A percentile compares a stretch with the other conserved stretches of the same genome.
phyloP scores from a whole-genome alignment of 2,113 vertebrate species.

The Microtus ochrogaster region DNA sequence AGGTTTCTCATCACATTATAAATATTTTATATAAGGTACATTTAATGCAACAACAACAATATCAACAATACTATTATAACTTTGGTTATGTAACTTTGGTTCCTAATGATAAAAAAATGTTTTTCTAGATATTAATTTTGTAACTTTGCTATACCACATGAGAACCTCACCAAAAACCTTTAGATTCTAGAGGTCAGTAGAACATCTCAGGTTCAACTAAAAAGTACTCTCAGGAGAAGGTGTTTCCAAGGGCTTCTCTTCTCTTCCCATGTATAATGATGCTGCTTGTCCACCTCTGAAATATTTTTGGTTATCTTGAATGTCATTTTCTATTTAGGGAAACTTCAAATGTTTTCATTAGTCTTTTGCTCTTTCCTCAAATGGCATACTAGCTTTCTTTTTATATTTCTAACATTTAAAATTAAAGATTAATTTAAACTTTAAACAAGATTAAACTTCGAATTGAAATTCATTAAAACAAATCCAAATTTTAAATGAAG shows the following conservation, averaged over 20 bases:
- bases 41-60: neutral
- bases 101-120: neutral
- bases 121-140: slow-evolving; percentile 35
- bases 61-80: neutral
- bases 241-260: neutral
- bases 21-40: neutral
- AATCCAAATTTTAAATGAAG: slow-evolving; percentile 70
- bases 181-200: neutral
- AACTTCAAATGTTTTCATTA: slow-evolving; percentile 51
- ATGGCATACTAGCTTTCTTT: slow-evolving; percentile 56
- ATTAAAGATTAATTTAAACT: slow-evolving; percentile 72
- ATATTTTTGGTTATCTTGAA: slow-evolving; percentile 66
- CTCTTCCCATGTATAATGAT: neutral
- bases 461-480: slow-evolving; percentile 70
- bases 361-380: slow-evolving; percentile 66
- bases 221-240: neutral
- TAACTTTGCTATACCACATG: neutral
- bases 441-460: slow-evolving; percentile 68
- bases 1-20: neutral
- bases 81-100: slow-evolving; percentile 1
- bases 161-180: neutral
- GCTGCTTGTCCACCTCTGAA: slow-evolving; percentile 24
- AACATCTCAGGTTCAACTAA: neutral
- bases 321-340: slow-evolving; percentile 67
- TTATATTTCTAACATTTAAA: slow-evolving; percentile 67